Conservation (phyloP, 2,113 vertebrate genomes). For the Tachysurus vachellii region DNA sequence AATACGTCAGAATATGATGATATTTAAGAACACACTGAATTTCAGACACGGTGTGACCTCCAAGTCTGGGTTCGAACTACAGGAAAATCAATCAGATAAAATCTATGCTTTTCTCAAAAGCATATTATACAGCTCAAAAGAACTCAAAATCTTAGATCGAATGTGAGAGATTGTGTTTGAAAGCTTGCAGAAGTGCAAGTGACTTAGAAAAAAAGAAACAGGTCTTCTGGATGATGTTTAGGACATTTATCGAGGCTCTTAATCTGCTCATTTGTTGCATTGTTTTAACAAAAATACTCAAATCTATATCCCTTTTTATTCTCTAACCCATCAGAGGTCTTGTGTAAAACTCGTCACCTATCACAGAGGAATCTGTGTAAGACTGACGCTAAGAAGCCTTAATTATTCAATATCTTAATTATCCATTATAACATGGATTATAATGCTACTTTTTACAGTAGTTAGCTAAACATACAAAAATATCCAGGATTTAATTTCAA, state of each 20-base stretch:
- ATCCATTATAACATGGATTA: not conserved
- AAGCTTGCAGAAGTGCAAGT: conserved; percentile 13
- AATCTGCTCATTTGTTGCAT: not conserved
- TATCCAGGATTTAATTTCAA: not conserved
- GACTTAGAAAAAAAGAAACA: not conserved
- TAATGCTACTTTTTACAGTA: not conserved
- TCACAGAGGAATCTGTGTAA: not conserved
- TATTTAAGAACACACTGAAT: no score
- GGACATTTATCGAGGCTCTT: not conserved
- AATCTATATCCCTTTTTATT: not conserved
- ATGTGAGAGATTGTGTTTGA: not conserved
- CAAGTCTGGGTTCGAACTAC: conserved; percentile 13
- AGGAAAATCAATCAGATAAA: conserved; percentile 4
- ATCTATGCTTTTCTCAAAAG: not conserved
- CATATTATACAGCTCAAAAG: conserved; percentile 6
- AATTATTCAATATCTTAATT: no score
- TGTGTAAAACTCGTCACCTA: not conserved
- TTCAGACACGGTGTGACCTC: not conserved
- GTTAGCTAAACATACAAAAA: not conserved
- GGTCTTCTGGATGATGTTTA: conserved; percentile 32
- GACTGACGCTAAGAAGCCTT: not conserved
- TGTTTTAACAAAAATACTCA: not conserved
- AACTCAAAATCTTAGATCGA: conserved; percentile 32
- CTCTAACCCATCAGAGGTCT: not conserved
- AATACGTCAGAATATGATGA: not conserved